Evolutionary conservation across 2,797 vertebrate genomes (phyloP), one percentile per base, ranked within the genome.

Genomic region (Sylvia borin): DNA sequence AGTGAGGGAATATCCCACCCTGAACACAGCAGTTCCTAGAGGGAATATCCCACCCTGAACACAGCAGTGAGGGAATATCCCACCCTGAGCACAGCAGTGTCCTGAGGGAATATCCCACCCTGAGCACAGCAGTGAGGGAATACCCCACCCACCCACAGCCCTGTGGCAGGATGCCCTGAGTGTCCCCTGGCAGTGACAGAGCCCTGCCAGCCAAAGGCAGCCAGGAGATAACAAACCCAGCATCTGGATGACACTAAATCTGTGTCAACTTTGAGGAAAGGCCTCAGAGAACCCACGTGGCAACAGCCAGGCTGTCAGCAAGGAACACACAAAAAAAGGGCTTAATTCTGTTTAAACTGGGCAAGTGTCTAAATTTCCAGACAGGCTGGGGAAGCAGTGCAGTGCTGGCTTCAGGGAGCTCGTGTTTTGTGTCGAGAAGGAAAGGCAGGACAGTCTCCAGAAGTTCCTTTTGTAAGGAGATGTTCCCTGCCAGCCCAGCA

Each of bases 361-460:
- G 19, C 16, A 22, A 15, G 20, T 8, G 64, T 43, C 51, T 66
- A 1, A 21, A 51, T 55, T 22, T 5, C 11, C 36, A 51, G 67
- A 3, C 25, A 3, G 0, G 0, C 11, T 11, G 27, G 22, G 77
- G 20, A n/a, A 61, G 73, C 60, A 16, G 1, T 0, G 22, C 3
- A 26, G 29, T 0, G 7, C 7, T 12, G 8, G 1, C 43, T 31
- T 40, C 51, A 18, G 72, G 38, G 47, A 74, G 40, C 26, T 68
- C 29, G 0, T 7, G 2, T 40, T 61, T 40, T 15, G 4, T 18
- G 31, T 20, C 5, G 4, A n/a, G 38, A 26, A 11, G 48, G 13
- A 10, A 8, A 60, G 45, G 66, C 29, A 67, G 43, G 57, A 4
- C 4, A 27, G 26, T 11, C 43, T 43, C 24, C 40, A 40, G 42